phyloP scores from a whole-genome alignment of 2,797 vertebrate species.

The Remorina albescens region DNA sequence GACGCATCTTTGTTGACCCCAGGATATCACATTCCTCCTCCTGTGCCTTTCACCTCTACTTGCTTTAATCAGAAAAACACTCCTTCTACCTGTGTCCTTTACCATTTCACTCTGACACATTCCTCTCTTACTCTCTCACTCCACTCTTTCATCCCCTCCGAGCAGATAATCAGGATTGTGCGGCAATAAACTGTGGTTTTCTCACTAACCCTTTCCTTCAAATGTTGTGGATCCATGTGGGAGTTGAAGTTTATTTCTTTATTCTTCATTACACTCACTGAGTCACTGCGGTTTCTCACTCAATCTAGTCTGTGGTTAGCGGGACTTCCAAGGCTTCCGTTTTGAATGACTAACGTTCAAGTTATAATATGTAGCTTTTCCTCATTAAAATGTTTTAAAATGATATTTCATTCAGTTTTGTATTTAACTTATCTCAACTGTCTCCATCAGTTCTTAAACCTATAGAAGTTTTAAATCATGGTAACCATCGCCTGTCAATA shows the following conservation, averaged over 20 bases:
- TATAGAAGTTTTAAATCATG: too few species aligned
- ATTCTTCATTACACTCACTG: background rate
- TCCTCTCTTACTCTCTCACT: background rate
- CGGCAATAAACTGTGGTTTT: constrained; percentile 8
- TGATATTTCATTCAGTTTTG: too few species aligned
- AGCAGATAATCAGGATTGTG: constrained; percentile 3
- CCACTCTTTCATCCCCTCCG: background rate
- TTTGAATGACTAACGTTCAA: background rate
- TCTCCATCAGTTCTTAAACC: too few species aligned
- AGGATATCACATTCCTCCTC: background rate
- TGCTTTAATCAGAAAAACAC: constrained; percentile 15
- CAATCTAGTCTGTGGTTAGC: background rate
- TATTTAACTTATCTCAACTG: too few species aligned
- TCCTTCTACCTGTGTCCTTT: background rate
- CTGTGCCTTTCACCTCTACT: background rate
- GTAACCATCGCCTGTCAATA: too few species aligned
- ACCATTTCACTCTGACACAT: background rate
- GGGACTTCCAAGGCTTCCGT: background rate
- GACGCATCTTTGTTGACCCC: constrained; percentile 1
- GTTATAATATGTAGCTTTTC: too few species aligned
- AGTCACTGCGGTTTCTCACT: background rate
- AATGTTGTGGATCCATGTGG: background rate
- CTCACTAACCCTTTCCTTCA: background rate
- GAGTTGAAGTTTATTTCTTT: background rate
- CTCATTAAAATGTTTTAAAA: too few species aligned